Base-by-base conservation (phyloP, 2,888 invertebrate species). In the Eupithecia exiguata region DNA sequence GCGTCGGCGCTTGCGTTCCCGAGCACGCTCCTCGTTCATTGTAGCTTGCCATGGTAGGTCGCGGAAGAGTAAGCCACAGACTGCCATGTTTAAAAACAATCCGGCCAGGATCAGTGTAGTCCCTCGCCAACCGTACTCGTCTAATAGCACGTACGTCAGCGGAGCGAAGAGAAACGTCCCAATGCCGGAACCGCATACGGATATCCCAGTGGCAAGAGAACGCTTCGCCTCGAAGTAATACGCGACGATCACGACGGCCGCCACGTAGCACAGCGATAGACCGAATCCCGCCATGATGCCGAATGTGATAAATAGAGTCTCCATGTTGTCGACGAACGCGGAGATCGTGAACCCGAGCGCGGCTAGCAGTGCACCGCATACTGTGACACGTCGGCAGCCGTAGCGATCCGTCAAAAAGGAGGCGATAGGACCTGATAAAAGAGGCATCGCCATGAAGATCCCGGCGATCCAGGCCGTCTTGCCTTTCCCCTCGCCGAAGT, bases 401-500 rank as follows among this genome's bases (percentile, higher is more conserved):
- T 97, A 97, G 72, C 97, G 95, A 88, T 98, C 97, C 10, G 97
- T 97, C 61, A 98, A 92, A 83, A 97, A 97, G 84, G 97, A 97
- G 65, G 98, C 98, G 70, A 98, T 96, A 0, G 98, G 98, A 0
- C 98, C 98, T 0, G 97, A 97, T 16, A 98, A 89, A 75, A 99
- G 93, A 10, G 99, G 98, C 96, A 98, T 97, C 62, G 98, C 97
- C 96, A 98, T 97, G 88, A 99, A 98, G 69, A 99, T 94, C 70
- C 98, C 97, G 5, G 98, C 98, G 77, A 98, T 97, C 97, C 97
- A 97, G 5, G 98, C 97, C 0, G 98, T 98, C 86, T 97, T 97
- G 72, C 97, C 97, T 83, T 97, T 97, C 70, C 97, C 96, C 86
- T 97, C 96, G 67, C 96, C 96, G 91, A 98, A 99, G 88, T 97